A percentile compares a stretch with the other conserved stretches of the same genome.
Conservation (phyloP, 23 tunicate species). For the Halocynthia aurantium region DNA sequence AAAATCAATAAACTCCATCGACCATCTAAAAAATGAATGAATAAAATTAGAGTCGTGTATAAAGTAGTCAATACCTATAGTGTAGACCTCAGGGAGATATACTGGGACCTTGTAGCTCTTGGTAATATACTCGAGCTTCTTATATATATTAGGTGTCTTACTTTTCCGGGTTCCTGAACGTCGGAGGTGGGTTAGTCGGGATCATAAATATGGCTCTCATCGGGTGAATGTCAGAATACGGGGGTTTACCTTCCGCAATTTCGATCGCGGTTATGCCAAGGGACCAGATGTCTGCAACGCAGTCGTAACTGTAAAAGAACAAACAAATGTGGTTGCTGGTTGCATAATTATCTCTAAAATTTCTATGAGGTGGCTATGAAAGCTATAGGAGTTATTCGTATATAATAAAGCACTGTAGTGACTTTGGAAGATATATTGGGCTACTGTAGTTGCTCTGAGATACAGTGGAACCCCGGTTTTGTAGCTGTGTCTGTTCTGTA, state of each 20-base stretch:
- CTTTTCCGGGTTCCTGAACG: slow-evolving; percentile 94
- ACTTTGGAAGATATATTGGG: too few relatives aligned
- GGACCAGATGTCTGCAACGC: slow-evolving; percentile 99
- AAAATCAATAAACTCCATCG: neutral
- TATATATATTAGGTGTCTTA: too few relatives aligned
- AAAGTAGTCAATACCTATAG: neutral
- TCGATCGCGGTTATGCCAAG: slow-evolving; percentile 98
- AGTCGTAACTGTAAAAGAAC: slow-evolving; percentile 69
- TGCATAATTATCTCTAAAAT: too few relatives aligned
- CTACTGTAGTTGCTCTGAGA: too few relatives aligned
- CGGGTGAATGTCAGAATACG: slow-evolving; percentile 93
- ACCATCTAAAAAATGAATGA: neutral
- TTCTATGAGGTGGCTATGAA: too few relatives aligned
- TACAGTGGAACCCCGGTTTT: too few relatives aligned
- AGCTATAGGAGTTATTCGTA: too few relatives aligned
- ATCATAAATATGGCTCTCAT: slow-evolving; percentile 97
- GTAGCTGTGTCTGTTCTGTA: too few relatives aligned
- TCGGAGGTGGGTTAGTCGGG: slow-evolving; percentile 93
- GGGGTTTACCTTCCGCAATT: slow-evolving; percentile 98
- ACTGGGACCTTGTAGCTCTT: neutral
- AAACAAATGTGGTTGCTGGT: too few relatives aligned
- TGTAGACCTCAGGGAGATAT: slow-evolving; percentile 1
- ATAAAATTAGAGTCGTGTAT: neutral
- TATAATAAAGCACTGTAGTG: too few relatives aligned
- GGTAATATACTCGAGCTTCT: neutral